phyloP scores from a whole-genome alignment of 2,113 vertebrate genomes.

The Tringa solitaria region DNA sequence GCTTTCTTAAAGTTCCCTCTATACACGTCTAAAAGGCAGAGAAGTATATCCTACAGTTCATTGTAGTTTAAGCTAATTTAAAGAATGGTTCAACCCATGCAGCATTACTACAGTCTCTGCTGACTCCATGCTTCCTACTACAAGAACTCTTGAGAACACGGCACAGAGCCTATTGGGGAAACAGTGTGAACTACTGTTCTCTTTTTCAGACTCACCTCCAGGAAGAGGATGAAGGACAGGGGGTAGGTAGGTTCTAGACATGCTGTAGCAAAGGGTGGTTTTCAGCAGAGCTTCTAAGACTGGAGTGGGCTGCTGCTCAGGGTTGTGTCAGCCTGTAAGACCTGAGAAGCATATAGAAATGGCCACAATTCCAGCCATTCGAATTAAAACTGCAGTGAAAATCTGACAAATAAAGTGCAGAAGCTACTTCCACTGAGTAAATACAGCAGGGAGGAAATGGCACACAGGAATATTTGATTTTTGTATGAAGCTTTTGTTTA shows the following conservation, averaged over 20 bases:
- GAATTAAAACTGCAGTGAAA: not conserved
- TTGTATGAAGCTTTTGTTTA: constrained; percentile 1
- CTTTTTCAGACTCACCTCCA: not conserved
- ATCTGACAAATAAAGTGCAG: not conserved
- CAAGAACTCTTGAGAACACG: not conserved
- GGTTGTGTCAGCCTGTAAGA: not conserved
- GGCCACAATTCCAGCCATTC: not conserved
- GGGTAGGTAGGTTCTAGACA: not conserved
- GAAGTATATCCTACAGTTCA: not conserved
- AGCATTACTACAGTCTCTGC: not conserved
- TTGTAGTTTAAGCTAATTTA: not conserved
- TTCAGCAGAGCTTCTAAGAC: not conserved
- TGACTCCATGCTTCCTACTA: not conserved
- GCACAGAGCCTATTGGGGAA: not conserved
- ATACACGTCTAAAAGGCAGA: not conserved
- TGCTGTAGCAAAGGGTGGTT: not conserved
- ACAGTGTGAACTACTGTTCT: fast-evolving
- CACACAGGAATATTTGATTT: not conserved
- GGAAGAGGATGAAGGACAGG: not conserved
- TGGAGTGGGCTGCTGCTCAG: not conserved
- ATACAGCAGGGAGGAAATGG: not conserved
- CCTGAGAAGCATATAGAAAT: not conserved
- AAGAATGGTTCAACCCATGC: not conserved
- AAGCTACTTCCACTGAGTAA: not conserved
- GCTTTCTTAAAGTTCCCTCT: not conserved